These are phyloP conservation scores for Macquaria ambigua DNA, from an alignment of 2,113 vertebrate species.

Conservation along the genomic window DNA sequence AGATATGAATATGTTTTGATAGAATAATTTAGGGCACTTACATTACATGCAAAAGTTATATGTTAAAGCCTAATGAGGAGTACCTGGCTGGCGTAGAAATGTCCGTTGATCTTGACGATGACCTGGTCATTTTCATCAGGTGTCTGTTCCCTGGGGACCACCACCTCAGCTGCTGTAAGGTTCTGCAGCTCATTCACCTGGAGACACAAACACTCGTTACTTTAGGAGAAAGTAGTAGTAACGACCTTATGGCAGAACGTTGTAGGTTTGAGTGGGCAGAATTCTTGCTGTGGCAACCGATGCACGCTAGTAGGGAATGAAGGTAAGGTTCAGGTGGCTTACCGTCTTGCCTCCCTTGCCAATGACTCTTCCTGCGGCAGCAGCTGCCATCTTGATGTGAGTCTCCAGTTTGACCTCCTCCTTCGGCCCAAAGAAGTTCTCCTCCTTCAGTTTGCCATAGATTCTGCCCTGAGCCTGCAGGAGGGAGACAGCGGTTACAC, in stretches of 20 bases:
- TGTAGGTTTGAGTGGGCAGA: not conserved
- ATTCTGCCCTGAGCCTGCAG: slow-evolving; percentile 93
- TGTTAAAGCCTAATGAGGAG: not conserved
- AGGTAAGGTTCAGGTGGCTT: slow-evolving; percentile 48
- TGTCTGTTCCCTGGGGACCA: slow-evolving; percentile 94
- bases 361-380: slow-evolving; percentile 92
- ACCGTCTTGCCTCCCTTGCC: slow-evolving; percentile 97
- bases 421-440: slow-evolving; percentile 96
- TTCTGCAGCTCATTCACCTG: slow-evolving; percentile 97
- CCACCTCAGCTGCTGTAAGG: slow-evolving; percentile 95
- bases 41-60: not conserved
- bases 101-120: slow-evolving; percentile 96
- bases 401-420: slow-evolving; percentile 97
- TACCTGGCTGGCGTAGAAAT: slow-evolving; percentile 99
- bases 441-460: slow-evolving; percentile 96
- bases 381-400: slow-evolving; percentile 93
- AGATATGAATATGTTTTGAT: not conserved
- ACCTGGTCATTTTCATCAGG: slow-evolving; percentile 96
- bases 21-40: not conserved
- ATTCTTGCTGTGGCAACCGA: no score
- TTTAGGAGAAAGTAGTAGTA: not conserved
- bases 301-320: no score
- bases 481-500: not conserved
- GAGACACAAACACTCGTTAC: not conserved
- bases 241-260: accelerated